These are phyloP conservation scores for Apomyelois bistriatella DNA, from an alignment of 2,888 invertebrate species.

Conservation along the genomic window DNA sequence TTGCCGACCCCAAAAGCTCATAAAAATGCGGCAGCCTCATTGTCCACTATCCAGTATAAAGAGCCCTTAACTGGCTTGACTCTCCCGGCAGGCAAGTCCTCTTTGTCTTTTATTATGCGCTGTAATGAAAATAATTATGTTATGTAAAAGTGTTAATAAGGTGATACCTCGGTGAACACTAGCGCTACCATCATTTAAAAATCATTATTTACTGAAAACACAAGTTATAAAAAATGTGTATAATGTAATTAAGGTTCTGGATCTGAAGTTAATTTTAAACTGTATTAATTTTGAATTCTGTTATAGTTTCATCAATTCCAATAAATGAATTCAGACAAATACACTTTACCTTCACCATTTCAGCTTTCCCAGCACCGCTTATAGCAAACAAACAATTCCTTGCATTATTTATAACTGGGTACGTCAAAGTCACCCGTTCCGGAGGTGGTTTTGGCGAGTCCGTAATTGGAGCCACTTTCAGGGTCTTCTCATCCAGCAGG, in stretches of 20 bases:
- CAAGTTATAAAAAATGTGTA: too few relatives aligned
- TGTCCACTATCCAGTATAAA: conserved; percentile 83
- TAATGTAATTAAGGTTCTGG: too few relatives aligned
- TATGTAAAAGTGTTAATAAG: too few relatives aligned
- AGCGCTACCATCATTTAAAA: too few relatives aligned
- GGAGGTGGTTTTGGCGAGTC: conserved; percentile 99
- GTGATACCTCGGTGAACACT: too few relatives aligned
- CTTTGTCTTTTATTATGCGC: conserved; percentile 88
- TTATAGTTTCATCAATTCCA: too few relatives aligned
- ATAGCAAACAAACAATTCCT: conserved; percentile 90
- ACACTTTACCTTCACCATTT: conserved; percentile 90
- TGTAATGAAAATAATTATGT: conserved; percentile 57
- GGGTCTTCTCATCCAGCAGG: conserved; percentile 80
- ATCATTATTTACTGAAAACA: too few relatives aligned
- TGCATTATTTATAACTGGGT: conserved; percentile 93
- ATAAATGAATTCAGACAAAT: too few relatives aligned
- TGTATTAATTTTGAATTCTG: too few relatives aligned
- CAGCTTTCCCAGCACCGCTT: conserved; percentile 92
- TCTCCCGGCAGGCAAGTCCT: conserved; percentile 87
- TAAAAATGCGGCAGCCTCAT: conserved; percentile 68
- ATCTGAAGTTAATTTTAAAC: too few relatives aligned
- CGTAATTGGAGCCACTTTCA: conserved; percentile 89
- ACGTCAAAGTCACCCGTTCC: conserved; percentile 93
- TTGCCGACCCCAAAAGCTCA: conserved; percentile 19
- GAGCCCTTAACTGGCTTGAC: conserved; percentile 85